Percentiles rank a stretch among this genome's conserved stretches.
Conservation (phyloP, 2,888 invertebrate species). For the Pandemis heparana region DNA sequence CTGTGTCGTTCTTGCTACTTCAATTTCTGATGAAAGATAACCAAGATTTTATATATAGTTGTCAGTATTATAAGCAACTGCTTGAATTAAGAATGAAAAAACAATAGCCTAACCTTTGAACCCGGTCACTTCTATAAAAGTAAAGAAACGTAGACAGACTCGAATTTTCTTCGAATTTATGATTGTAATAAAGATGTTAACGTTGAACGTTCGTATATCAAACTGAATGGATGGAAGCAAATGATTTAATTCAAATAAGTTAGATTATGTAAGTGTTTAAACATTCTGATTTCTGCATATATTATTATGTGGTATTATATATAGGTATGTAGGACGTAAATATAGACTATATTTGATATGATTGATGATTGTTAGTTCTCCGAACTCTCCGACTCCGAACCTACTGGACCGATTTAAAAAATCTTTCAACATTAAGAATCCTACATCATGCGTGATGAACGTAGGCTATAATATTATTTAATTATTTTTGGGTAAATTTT, state of each 20-base stretch:
- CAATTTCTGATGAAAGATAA: background rate
- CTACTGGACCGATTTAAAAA: too few relatives aligned
- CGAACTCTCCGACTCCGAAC: too few relatives aligned
- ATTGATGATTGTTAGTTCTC: too few relatives aligned
- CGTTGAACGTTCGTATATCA: constrained; percentile 46
- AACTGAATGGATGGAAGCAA: constrained; percentile 44
- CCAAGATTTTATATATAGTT: too few relatives aligned
- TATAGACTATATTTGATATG: too few relatives aligned
- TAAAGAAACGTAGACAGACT: constrained; percentile 20
- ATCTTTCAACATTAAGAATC: too few relatives aligned
- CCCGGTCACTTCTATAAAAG: constrained; percentile 15
- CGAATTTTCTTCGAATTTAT: constrained; percentile 48
- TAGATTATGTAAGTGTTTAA: background rate
- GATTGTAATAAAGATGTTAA: constrained; percentile 53
- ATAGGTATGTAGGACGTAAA: too few relatives aligned
- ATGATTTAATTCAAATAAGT: constrained; percentile 4
- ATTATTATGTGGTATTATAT: too few relatives aligned
- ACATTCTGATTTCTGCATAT: background rate
- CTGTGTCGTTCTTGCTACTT: background rate
- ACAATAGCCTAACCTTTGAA: background rate
- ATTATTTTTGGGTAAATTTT: too few relatives aligned
- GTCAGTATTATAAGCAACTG: too few relatives aligned
- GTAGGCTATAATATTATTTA: too few relatives aligned
- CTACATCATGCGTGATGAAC: too few relatives aligned
- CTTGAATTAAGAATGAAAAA: background rate